Evolutionary conservation across 2,113 vertebrate species (phyloP).

Genomic region (Hippocampus abdominalis): DNA sequence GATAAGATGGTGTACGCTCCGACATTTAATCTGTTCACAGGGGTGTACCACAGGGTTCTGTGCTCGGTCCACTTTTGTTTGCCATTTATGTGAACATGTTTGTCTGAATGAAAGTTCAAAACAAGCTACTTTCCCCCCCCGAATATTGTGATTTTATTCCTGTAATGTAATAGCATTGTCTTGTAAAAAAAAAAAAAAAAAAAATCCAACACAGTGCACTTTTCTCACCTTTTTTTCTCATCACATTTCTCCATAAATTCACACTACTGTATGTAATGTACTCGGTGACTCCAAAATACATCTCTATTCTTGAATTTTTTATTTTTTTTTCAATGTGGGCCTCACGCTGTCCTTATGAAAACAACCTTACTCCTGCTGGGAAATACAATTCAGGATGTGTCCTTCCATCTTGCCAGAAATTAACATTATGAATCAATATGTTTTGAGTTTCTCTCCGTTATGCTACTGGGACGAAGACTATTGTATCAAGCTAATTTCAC

Average conservation of each 20-base stretch:
- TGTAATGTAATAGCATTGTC: background rate
- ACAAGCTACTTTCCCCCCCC: background rate
- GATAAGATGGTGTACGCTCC: too few species aligned
- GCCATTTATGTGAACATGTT: too few species aligned
- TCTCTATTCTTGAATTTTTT: background rate
- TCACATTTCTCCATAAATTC: background rate
- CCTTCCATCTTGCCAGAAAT: constrained; percentile 21
- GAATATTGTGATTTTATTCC: background rate
- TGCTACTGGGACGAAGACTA: background rate
- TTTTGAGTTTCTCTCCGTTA: constrained; percentile 49
- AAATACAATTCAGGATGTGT: constrained; percentile 32
- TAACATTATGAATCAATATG: background rate
- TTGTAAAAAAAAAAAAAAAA: background rate
- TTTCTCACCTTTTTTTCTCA: background rate
- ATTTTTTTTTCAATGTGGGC: background rate
- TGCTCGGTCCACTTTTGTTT: too few species aligned
- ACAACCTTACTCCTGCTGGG: constrained; percentile 17
- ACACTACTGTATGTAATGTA: background rate
- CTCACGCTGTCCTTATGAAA: constrained; percentile 4
- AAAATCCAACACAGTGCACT: background rate
- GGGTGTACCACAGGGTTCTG: too few species aligned
- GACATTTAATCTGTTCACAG: too few species aligned
- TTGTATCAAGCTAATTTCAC: constrained; percentile 40
- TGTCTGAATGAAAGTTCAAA: too few species aligned
- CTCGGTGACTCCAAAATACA: background rate